These are phyloP conservation scores for Heliconius melpomene DNA, from an alignment of 1,140 invertebrate genomes.

Conservation along the genomic window DNA sequence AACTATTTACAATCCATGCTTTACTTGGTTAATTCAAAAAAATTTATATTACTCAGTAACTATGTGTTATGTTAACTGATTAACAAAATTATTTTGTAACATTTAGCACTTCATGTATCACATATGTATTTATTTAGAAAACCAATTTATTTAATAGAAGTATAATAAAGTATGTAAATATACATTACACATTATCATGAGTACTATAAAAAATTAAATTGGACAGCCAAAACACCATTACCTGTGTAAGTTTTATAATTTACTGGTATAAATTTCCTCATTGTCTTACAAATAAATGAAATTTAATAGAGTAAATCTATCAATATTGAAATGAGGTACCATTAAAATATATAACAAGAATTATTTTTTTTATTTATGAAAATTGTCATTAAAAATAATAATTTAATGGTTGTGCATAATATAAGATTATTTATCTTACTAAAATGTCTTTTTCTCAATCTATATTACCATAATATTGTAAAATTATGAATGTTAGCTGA, in stretches of 20 bases:
- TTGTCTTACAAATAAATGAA: neutral
- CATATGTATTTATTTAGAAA: neutral
- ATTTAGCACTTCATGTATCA: neutral
- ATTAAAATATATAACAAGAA: too few relatives aligned
- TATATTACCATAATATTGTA: neutral
- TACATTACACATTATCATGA: neutral
- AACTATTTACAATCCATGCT: neutral
- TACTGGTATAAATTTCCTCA: neutral
- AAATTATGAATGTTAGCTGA: neutral
- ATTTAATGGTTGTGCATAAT: neutral
- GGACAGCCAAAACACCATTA: neutral
- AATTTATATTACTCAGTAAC: neutral
- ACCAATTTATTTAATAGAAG: neutral
- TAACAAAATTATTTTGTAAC: neutral
- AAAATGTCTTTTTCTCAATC: neutral
- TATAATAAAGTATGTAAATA: neutral
- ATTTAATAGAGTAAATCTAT: too few relatives aligned
- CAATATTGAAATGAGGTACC: too few relatives aligned
- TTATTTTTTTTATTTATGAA: neutral
- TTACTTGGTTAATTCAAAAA: neutral
- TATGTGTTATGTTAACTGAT: neutral
- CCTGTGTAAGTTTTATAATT: neutral
- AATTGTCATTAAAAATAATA: neutral
- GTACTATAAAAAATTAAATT: neutral
- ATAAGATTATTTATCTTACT: neutral